These are phyloP conservation scores for Alosa alosa DNA, from an alignment of 2,113 vertebrate species.

Conservation along the genomic window DNA sequence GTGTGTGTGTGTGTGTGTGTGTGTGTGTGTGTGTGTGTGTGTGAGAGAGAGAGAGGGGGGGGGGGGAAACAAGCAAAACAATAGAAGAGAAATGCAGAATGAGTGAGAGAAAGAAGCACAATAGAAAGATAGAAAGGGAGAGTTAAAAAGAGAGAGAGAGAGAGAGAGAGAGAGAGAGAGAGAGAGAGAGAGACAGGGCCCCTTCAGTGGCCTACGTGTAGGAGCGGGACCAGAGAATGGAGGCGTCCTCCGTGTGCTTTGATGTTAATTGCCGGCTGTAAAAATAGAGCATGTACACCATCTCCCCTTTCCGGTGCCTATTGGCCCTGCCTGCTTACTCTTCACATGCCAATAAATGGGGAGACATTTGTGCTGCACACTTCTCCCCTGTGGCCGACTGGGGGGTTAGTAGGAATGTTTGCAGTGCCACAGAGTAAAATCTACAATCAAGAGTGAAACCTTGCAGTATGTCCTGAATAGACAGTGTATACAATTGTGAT, in stretches of 20 bases:
- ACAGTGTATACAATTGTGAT: too few relatives aligned
- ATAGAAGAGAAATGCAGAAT: background rate
- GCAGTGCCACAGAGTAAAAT: too few relatives aligned
- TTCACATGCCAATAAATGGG: background rate
- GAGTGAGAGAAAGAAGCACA: background rate
- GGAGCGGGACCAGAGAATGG: background rate
- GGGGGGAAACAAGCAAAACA: background rate
- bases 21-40: too few relatives aligned
- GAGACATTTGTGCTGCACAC: too few relatives aligned
- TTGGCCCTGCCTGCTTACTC: background rate
- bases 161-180: background rate
- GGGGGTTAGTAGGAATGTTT: too few relatives aligned
- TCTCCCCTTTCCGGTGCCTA: background rate
- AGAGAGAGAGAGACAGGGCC: background rate
- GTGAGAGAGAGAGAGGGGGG: background rate
- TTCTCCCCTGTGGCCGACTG: too few relatives aligned
- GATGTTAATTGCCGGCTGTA: conserved; percentile 18
- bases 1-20: too few relatives aligned
- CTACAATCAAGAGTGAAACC: too few relatives aligned
- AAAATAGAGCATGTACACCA: conserved; percentile 3
- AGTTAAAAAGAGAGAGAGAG: background rate
- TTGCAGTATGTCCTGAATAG: too few relatives aligned
- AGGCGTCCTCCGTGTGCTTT: background rate
- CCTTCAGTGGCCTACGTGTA: background rate
- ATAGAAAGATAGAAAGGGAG: background rate